Conservation (phyloP, 92 coral and sea anemone species). For the Parazoanthus darwini region DNA sequence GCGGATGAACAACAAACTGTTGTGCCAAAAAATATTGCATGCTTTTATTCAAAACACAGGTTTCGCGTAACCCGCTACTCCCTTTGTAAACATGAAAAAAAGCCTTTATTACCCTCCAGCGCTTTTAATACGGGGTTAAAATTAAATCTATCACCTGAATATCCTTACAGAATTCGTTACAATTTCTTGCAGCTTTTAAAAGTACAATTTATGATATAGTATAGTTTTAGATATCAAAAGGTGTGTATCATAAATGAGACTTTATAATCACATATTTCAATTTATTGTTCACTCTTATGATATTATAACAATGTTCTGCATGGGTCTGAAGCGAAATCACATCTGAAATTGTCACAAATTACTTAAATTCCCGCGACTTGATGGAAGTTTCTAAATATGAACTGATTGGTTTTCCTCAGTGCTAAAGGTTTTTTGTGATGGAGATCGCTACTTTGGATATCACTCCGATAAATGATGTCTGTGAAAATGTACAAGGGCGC, state of each 20-base stretch:
- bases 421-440: neutral
- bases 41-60: constrained; percentile 12
- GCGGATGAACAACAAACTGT: neutral
- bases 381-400: neutral
- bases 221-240: neutral
- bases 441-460: neutral
- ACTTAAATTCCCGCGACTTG: neutral
- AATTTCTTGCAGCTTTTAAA: neutral
- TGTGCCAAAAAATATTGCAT: constrained; percentile 19
- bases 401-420: neutral
- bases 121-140: neutral
- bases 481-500: neutral
- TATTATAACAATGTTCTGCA: neutral
- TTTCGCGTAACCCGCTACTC: neutral
- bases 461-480: neutral
- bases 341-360: neutral
- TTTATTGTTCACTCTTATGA: neutral
- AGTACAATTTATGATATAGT: neutral
- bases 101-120: constrained; percentile 15
- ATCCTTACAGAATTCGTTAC: neutral
- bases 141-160: neutral
- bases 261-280: neutral
- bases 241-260: neutral
- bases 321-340: neutral
- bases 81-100: neutral